These are phyloP conservation scores for Mirza zaza DNA, from an alignment of 2,113 vertebrate genomes.

Conservation along the genomic window DNA sequence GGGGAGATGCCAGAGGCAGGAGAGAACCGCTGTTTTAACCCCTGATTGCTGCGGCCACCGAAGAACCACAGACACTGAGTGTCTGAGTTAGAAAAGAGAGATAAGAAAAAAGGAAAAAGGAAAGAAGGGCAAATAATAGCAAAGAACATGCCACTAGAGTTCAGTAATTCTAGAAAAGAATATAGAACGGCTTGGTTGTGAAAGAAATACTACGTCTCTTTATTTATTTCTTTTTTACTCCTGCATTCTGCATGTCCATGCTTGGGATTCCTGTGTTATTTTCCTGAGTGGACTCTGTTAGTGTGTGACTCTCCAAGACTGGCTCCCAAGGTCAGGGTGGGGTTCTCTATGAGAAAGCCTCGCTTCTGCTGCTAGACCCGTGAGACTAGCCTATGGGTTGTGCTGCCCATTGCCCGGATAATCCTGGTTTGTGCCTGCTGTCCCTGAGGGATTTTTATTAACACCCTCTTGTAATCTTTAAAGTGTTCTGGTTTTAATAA, in stretches of 20 bases:
- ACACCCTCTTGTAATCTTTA: neutral
- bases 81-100: neutral
- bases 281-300: neutral
- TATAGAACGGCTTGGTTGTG: neutral
- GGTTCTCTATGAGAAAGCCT: neutral
- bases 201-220: neutral
- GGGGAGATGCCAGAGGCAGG: neutral
- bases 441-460: neutral
- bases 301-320: neutral
- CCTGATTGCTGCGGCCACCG: no score
- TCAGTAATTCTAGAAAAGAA: neutral
- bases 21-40: neutral
- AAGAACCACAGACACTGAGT: neutral
- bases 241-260: neutral
- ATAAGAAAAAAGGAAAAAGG: neutral
- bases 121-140: neutral
- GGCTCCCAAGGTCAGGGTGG: neutral
- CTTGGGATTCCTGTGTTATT: neutral
- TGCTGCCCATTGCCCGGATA: neutral
- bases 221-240: neutral
- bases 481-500: neutral
- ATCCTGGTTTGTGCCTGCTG: neutral
- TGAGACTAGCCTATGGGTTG: accelerated
- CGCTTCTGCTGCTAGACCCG: neutral
- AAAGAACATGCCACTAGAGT: neutral